A percentile compares a stretch with the other conserved stretches of the same genome.
These are phyloP conservation scores for Trachymyrmex cornetzi DNA, from an alignment of 1,140 invertebrate genomes.

Conservation along the genomic window DNA sequence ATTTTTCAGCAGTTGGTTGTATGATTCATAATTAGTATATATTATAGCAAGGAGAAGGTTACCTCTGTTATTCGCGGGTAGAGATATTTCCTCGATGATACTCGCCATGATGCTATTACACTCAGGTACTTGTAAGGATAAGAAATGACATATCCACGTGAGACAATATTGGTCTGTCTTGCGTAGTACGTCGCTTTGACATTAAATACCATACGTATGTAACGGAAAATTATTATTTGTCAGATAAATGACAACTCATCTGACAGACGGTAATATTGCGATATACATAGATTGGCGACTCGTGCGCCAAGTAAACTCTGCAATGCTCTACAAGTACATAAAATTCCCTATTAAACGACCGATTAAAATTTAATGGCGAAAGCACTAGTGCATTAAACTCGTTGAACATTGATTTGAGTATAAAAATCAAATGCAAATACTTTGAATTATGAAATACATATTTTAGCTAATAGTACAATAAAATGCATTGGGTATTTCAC, in stretches of 20 bases:
- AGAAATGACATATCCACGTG: slow-evolving; percentile 70
- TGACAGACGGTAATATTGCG: neutral
- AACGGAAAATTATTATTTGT: slow-evolving; percentile 23
- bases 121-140: slow-evolving; percentile 34
- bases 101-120: slow-evolving; percentile 76
- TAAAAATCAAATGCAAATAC: too few species aligned
- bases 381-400: too few species aligned
- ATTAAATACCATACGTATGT: slow-evolving; percentile 32
- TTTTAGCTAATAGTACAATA: too few species aligned
- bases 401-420: too few species aligned
- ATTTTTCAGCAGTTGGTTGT: neutral
- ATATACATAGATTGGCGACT: neutral
- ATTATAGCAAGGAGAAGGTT: neutral
- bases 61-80: slow-evolving; percentile 73
- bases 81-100: slow-evolving; percentile 71
- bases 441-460: too few species aligned
- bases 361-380: neutral
- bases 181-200: neutral
- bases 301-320: too few species aligned
- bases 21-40: neutral
- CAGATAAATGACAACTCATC: slow-evolving; percentile 37
- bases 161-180: neutral
- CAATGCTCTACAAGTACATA: too few species aligned
- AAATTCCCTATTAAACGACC: slow-evolving; percentile 14
- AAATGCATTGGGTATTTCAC: too few species aligned